Evolutionary conservation across 2,888 invertebrate genomes (phyloP).

Genomic region (Masnerella sp.): DNA sequence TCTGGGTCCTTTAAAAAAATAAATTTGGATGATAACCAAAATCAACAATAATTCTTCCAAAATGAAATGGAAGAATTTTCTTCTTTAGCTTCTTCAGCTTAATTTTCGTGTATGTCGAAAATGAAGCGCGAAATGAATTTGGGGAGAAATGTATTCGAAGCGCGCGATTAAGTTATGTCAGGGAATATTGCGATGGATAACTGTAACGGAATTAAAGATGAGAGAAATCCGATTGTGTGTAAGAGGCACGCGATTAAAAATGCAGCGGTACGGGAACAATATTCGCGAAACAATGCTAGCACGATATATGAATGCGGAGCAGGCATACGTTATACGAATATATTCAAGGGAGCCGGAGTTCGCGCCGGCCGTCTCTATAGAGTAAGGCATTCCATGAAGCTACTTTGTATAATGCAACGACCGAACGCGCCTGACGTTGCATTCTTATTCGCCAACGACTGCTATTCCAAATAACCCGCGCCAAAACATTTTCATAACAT

Average conservation of each 20-base stretch:
- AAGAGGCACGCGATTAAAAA: conserved; percentile 63
- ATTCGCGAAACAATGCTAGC: conserved; percentile 62
- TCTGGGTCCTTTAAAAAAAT: too few relatives aligned
- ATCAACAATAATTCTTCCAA: too few relatives aligned
- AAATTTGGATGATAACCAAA: too few relatives aligned
- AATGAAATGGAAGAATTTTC: too few relatives aligned
- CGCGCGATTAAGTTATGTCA: conserved; percentile 23
- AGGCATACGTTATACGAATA: conserved; percentile 41
- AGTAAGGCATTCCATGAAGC: conserved; percentile 39
- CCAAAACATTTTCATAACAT: conserved; percentile 30
- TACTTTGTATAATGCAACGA: conserved; percentile 50
- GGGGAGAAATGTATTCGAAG: conserved; percentile 5
- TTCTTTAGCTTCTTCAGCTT: too few relatives aligned
- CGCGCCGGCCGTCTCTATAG: conserved; percentile 24
- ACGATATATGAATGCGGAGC: conserved; percentile 58
- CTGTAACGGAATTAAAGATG: conserved; percentile 38
- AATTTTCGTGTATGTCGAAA: too few relatives aligned
- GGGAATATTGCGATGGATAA: conserved; percentile 25
- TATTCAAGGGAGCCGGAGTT: conserved; percentile 22
- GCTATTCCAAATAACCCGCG: conserved; percentile 28
- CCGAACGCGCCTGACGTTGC: conserved; percentile 26
- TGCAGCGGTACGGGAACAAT: conserved; percentile 58
- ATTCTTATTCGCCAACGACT: conserved; percentile 32
- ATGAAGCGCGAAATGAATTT: conserved; percentile 9
- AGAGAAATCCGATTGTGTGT: conserved; percentile 40